Conservation (phyloP, 2,113 vertebrate species). For the Ptychochromis oligacanthus region DNA sequence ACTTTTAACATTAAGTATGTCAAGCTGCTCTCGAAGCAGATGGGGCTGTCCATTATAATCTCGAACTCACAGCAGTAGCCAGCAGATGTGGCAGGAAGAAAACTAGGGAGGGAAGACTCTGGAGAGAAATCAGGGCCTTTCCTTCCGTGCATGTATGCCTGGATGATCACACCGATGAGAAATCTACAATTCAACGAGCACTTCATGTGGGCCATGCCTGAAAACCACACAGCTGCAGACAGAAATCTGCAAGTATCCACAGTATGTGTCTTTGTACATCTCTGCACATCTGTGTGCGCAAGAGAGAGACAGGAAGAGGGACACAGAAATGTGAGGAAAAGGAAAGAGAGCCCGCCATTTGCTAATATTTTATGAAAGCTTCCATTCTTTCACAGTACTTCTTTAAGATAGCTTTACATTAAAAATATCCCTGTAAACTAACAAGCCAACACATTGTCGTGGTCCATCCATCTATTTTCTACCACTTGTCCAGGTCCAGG, state of each 20-base stretch:
- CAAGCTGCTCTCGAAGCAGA: constrained; percentile 54
- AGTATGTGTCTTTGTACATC: constrained; percentile 37
- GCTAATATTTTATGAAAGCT: not conserved
- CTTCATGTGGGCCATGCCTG: constrained; percentile 55
- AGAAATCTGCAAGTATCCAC: constrained; percentile 42
- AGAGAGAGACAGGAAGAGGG: not conserved
- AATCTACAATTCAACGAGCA: constrained; percentile 71
- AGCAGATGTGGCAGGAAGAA: constrained; percentile 73
- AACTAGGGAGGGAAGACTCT: constrained; percentile 53
- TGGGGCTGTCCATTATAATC: constrained; percentile 66
- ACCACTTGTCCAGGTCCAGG: not conserved
- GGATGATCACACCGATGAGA: constrained; percentile 69
- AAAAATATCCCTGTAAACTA: not conserved
- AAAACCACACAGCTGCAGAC: constrained; percentile 68
- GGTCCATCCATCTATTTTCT: not conserved
- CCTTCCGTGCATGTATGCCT: constrained; percentile 63
- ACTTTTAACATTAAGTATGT: constrained; percentile 10
- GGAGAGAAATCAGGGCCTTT: constrained; percentile 62
- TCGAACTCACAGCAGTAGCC: constrained; percentile 61
- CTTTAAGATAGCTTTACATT: not conserved
- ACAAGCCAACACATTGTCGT: not conserved
- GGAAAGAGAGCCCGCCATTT: not conserved
- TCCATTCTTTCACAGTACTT: not conserved
- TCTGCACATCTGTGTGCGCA: constrained; percentile 12
- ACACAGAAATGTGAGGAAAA: constrained; percentile 12